phyloP scores from a whole-genome alignment of 1,140 invertebrate genomes.

The Drosophila takahashii region DNA sequence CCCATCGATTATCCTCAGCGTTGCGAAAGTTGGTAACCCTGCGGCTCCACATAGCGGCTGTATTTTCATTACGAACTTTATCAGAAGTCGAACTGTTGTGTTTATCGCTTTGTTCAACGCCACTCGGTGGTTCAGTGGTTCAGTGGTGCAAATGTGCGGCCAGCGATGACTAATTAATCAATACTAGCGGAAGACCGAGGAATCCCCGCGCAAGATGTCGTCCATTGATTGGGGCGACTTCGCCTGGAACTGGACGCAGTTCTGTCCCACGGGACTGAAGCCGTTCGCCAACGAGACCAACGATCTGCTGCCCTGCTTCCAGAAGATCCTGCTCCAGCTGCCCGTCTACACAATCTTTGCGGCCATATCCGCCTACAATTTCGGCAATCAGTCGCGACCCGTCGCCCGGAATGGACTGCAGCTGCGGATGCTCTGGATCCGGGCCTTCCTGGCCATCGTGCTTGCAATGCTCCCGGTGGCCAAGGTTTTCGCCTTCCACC shows the following conservation, averaged over 20 bases:
- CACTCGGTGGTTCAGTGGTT: constrained; percentile 15
- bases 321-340: constrained; percentile 90
- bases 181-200: constrained; percentile 4
- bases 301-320: constrained; percentile 93
- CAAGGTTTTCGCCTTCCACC: constrained; percentile 87
- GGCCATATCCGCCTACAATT: constrained; percentile 90
- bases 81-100: constrained; percentile 16
- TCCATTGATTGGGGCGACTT: constrained; percentile 62
- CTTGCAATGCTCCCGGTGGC: constrained; percentile 88
- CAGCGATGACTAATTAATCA: constrained; percentile 46
- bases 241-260: constrained; percentile 89
- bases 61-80: constrained; percentile 29
- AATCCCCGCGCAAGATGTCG: constrained; percentile 36
- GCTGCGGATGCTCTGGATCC: constrained; percentile 87
- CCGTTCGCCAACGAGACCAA: constrained; percentile 88
- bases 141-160: constrained; percentile 17
- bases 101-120: constrained; percentile 34
- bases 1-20: neutral
- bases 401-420: constrained; percentile 87
- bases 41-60: constrained; percentile 11
- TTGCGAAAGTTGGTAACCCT: constrained; percentile 6
- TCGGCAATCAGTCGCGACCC: constrained; percentile 87
- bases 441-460: constrained; percentile 87
- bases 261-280: constrained; percentile 88
- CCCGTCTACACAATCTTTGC: constrained; percentile 90